phyloP scores from a whole-genome alignment of 2,797 vertebrate genomes.

The Chanos chanos region DNA sequence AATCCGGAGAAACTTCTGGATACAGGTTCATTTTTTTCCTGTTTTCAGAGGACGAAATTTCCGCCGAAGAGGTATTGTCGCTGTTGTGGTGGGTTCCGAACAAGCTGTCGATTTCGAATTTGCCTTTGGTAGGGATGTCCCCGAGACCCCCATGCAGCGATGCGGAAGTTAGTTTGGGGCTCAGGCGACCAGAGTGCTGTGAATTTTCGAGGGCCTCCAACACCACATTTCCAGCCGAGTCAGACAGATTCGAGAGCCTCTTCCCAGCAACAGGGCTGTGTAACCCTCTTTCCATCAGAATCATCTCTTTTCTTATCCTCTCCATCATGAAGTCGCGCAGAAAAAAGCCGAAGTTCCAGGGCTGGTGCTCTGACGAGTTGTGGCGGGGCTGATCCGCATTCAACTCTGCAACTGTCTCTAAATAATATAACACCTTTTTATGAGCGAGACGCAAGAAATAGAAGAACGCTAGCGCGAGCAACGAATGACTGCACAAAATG shows the following conservation, averaged over 20 bases:
- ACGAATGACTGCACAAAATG: conserved; percentile 94
- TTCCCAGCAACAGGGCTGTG: conserved; percentile 94
- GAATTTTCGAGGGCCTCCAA: conserved; percentile 99
- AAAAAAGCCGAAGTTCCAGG: conserved; percentile 78
- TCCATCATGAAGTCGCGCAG: conserved; percentile 94
- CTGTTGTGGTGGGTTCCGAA: conserved; percentile 85
- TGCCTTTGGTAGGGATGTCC: conserved; percentile 91
- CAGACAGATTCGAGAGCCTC: conserved; percentile 85
- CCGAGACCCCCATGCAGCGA: conserved; percentile 89
- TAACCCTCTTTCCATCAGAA: conserved; percentile 98
- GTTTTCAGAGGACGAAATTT: conserved; percentile 85
- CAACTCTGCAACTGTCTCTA: conserved; percentile 84
- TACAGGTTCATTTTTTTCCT: conserved; percentile 93
- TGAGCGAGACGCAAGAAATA: conserved; percentile 83
- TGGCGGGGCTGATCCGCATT: conserved; percentile 91
- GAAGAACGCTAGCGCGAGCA: conserved; percentile 87
- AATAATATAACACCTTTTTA: conserved; percentile 89
- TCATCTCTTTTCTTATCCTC: conserved; percentile 98
- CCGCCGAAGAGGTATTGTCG: conserved; percentile 82
- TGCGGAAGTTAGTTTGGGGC: conserved; percentile 92
- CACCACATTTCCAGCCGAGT: conserved; percentile 91
- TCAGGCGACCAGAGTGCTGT: conserved; percentile 92
- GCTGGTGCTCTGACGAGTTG: conserved; percentile 85
- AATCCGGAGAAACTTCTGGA: conserved; percentile 91
- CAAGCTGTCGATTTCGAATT: conserved; percentile 98